Conservation (phyloP, 2,797 vertebrate species). For the Alectoris magna region DNA sequence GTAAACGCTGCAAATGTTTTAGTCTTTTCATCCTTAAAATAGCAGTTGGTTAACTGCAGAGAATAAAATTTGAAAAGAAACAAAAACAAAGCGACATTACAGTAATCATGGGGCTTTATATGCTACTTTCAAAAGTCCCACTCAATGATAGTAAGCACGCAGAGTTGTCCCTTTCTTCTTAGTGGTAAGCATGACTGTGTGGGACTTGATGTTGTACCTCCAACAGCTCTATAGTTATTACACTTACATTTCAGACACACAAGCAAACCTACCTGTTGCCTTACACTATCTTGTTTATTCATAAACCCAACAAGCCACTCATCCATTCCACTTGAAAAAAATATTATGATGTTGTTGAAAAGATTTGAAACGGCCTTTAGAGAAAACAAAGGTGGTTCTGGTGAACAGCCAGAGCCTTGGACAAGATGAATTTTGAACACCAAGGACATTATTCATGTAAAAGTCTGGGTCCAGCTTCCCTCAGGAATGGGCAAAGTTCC, state of each 20-base stretch:
- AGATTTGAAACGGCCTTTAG: not conserved
- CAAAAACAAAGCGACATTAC: not conserved
- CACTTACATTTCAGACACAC: not conserved
- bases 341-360: not conserved
- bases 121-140: not conserved
- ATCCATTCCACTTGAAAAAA: not conserved
- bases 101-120: not conserved
- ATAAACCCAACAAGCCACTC: fast-evolving
- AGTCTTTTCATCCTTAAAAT: not conserved
- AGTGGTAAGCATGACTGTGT: not conserved
- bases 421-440: slow-evolving; percentile 54
- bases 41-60: not conserved
- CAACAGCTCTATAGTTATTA: not conserved
- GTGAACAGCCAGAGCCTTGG: slow-evolving; percentile 14
- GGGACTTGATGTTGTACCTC: not conserved
- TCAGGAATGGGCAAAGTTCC: slow-evolving; percentile 57
- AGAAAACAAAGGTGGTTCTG: slow-evolving; percentile 27
- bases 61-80: not conserved
- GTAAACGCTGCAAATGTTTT: not conserved
- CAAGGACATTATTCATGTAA: slow-evolving; percentile 53
- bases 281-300: not conserved
- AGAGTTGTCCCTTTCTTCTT: not conserved
- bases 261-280: not conserved
- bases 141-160: fast-evolving
- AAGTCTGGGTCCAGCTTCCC: slow-evolving; percentile 13